Conservation (phyloP, 2,113 vertebrate species). For the Crotophaga sulcirostris region DNA sequence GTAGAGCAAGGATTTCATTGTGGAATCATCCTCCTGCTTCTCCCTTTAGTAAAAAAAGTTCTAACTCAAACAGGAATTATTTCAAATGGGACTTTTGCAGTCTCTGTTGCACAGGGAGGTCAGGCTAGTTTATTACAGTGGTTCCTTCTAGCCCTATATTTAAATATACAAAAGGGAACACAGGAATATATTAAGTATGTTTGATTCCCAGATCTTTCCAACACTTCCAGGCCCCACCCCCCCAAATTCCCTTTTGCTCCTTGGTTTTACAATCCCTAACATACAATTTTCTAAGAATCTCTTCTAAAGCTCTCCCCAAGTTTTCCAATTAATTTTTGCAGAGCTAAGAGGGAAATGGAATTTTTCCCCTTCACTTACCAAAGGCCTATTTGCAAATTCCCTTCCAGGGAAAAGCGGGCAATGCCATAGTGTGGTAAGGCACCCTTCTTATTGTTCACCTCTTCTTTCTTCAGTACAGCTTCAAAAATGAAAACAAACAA, state of each 20-base stretch:
- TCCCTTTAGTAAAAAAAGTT: background rate
- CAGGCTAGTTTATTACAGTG: slow-evolving; percentile 3
- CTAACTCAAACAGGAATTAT: background rate
- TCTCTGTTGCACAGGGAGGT: background rate
- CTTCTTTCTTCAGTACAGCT: background rate
- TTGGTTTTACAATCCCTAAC: background rate
- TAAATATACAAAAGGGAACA: background rate
- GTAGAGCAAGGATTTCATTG: background rate
- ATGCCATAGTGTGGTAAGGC: background rate
- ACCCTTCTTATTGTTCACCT: background rate
- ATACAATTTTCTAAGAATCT: background rate
- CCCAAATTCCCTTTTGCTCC: background rate
- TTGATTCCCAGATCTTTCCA: background rate
- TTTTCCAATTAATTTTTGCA: background rate
- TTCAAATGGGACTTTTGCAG: background rate
- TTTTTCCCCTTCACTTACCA: background rate
- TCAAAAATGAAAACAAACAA: background rate
- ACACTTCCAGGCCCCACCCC: background rate
- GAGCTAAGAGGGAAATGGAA: background rate
- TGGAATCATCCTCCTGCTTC: background rate
- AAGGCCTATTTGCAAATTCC: background rate
- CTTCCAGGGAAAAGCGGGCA: background rate
- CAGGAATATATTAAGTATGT: background rate
- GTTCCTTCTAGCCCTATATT: background rate
- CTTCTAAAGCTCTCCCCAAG: background rate